Base-by-base conservation (phyloP, 1,140 invertebrate species). In the Zaprionus gabonicus region DNA sequence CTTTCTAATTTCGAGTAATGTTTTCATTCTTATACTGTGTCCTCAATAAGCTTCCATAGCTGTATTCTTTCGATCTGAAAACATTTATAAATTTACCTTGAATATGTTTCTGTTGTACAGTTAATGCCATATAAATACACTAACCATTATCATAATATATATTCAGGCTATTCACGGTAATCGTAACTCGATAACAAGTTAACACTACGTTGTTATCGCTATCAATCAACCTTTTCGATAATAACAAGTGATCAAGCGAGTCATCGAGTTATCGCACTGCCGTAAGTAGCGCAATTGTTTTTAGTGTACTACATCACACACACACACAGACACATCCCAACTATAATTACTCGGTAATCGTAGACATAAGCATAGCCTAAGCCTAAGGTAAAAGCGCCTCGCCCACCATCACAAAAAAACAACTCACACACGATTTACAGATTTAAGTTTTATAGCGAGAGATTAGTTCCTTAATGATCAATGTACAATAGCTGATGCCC, bases 351-450 rank as follows among this genome's bases (percentile, higher is more conserved):
- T 72, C 36, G 46, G 34, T 72, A 76, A 77, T 73, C 71, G 59
- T 77, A 77, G 58, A 51, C 41, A 31, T 73, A 73, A 77, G 70
- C 70, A 73, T 77, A 77, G 71, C 17, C 41, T 51, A 51, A 51
- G 46, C 23, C 72, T 57, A 76, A 57, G 7, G 27, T 56, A 56
- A 46, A 72, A 64, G 64, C 41, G 60, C 41, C 69, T 56, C 49
- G n/a, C n/a, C 41, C 41, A n/a, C 41, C 41, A 17, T 49, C 62
- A 76, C 55, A 76, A 36, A 44, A 46, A 59, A 15, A 51, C 46
- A 12, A 51, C 46, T 13, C 46, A 51, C 12, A 49, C 23, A 49
- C 31, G 49, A 9, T 12, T 25, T 49, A 56, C 38, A 20, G 38
- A 74, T 71, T 20, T 69, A 63, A 56, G 56, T 49, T 73, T 65